phyloP scores from a whole-genome alignment of 2,888 invertebrate species.

The Tetropium fuscum region DNA sequence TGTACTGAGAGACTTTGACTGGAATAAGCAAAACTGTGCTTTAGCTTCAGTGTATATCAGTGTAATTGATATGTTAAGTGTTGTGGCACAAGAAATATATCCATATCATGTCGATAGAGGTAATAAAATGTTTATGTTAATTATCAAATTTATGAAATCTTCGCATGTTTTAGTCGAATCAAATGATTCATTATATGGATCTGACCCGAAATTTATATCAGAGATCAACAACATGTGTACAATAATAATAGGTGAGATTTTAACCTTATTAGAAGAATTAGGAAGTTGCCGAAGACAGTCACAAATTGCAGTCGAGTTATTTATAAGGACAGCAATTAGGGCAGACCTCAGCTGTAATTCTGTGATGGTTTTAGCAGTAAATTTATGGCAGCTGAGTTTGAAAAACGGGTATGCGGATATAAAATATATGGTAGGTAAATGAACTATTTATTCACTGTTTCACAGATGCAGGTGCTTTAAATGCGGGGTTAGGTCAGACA shows the following conservation, averaged over 20 bases:
- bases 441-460: no score
- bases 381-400: slow-evolving; percentile 85
- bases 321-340: slow-evolving; percentile 75
- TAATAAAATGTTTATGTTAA: slow-evolving; percentile 53
- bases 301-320: slow-evolving; percentile 79
- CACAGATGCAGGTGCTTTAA: no score
- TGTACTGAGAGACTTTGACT: slow-evolving; percentile 80
- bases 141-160: no score
- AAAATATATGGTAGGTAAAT: slow-evolving; percentile 60
- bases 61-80: slow-evolving; percentile 82
- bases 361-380: slow-evolving; percentile 75
- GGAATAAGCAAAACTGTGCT: slow-evolving; percentile 75
- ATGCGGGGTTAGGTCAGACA: no score
- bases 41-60: slow-evolving; percentile 79
- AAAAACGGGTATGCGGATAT: slow-evolving; percentile 68
- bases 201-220: slow-evolving; percentile 85
- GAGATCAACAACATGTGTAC: slow-evolving; percentile 84
- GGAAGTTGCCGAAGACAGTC: slow-evolving; percentile 76
- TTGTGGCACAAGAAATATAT: slow-evolving; percentile 84
- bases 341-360: slow-evolving; percentile 69
- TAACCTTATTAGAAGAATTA: slow-evolving; percentile 75
- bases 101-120: slow-evolving; percentile 89
- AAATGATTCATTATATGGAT: slow-evolving; percentile 92
- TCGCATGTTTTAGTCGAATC: slow-evolving; percentile 85
- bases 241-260: slow-evolving; percentile 81